Percentiles rank a stretch among this genome's conserved stretches.
phyloP scores from a whole-genome alignment of 2,113 vertebrate genomes.

The Hipposideros armiger region DNA sequence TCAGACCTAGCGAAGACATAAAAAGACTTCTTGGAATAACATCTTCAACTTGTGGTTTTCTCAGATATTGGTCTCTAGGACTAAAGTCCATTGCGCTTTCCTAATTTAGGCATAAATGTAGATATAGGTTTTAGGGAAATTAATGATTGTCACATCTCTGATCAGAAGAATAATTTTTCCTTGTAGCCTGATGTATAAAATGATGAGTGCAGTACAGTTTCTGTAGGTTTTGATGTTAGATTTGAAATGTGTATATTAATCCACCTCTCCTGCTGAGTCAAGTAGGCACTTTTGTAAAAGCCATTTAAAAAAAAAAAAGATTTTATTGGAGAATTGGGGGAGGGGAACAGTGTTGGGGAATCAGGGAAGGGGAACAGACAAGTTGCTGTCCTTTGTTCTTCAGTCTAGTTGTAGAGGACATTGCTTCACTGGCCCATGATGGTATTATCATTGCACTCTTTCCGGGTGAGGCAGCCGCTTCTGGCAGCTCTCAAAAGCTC shows the following conservation, averaged over 20 bases:
- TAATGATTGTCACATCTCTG: background rate
- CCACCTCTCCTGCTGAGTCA: constrained; percentile 11
- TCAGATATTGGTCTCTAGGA: background rate
- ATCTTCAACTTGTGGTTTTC: background rate
- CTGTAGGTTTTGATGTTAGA: background rate
- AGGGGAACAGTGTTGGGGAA: no score
- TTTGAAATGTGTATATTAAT: background rate
- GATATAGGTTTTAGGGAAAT: background rate
- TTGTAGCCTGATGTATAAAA: constrained; percentile 19
- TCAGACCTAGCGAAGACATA: background rate
- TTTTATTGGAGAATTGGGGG: no score
- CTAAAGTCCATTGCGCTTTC: background rate
- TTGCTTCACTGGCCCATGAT: no score
- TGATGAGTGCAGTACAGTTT: background rate
- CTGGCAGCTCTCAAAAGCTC: no score
- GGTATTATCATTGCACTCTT: no score
- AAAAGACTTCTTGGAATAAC: background rate
- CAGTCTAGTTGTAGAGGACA: no score
- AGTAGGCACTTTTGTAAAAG: constrained; percentile 47
- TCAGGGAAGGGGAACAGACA: no score
- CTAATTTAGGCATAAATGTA: background rate
- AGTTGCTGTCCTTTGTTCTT: no score
- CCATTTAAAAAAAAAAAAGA: no score
- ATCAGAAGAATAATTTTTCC: constrained; percentile 11
- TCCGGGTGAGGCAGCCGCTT: no score